Conservation (phyloP, 2,797 vertebrate genomes). For the Microtus agrestis region DNA sequence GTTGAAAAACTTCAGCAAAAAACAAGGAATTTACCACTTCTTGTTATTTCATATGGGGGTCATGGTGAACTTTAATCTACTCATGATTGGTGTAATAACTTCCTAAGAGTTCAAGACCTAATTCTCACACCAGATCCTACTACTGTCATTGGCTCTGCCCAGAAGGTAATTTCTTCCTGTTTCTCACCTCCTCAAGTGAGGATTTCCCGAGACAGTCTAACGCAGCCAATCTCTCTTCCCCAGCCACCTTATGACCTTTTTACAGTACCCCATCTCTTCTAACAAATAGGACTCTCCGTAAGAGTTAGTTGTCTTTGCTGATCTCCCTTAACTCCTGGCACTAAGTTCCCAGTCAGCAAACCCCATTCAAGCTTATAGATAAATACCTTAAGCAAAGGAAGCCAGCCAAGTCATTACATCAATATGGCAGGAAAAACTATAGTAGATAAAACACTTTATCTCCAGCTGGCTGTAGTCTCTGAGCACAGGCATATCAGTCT, state of each 20-base stretch:
- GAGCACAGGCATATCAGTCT: background rate
- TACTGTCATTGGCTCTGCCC: background rate
- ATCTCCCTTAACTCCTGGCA: background rate
- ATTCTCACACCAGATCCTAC: background rate
- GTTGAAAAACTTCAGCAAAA: conserved; percentile 28
- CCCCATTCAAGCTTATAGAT: background rate
- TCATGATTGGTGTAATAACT: background rate
- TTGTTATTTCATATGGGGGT: background rate
- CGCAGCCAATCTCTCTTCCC: background rate
- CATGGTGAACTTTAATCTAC: background rate
- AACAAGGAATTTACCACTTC: background rate
- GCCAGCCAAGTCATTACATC: conserved; percentile 16
- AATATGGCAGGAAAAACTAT: background rate
- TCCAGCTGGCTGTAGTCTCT: background rate
- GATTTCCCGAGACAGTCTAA: background rate
- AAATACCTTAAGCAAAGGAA: background rate
- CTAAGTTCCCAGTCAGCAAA: conserved; percentile 8
- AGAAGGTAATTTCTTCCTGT: background rate
- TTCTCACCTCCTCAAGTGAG: background rate
- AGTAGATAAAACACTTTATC: background rate
- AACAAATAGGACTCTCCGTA: background rate
- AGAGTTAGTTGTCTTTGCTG: background rate
- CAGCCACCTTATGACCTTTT: background rate
- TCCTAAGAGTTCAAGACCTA: background rate
- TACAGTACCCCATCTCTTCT: background rate